Conservation (phyloP, 2,113 vertebrate genomes). For the Tinamus guttatus region DNA sequence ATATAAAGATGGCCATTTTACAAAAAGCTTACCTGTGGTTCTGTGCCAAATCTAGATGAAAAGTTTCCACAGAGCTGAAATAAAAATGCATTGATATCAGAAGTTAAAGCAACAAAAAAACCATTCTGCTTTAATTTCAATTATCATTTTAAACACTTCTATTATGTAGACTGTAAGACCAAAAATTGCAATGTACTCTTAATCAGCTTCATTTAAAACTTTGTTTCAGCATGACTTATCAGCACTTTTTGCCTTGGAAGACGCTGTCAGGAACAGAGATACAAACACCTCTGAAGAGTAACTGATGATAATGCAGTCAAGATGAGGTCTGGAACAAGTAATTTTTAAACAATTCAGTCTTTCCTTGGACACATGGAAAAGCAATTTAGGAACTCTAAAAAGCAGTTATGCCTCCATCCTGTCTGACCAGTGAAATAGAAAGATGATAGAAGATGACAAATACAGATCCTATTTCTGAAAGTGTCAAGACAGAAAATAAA, state of each 20-base stretch:
- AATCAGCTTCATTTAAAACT: background rate
- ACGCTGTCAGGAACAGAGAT: background rate
- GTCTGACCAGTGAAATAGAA: background rate
- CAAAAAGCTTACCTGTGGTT: conserved; percentile 78
- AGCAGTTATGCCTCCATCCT: background rate
- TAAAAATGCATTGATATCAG: conserved; percentile 52
- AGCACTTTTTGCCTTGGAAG: background rate
- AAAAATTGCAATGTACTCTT: background rate
- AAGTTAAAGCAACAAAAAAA: background rate
- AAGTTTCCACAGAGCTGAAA: conserved; percentile 73
- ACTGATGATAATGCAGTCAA: background rate
- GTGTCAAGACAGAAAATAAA: background rate
- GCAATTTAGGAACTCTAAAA: background rate
- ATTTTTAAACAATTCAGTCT: background rate
- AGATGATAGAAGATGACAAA: background rate
- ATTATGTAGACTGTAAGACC: accelerated
- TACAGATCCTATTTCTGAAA: background rate
- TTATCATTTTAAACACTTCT: background rate
- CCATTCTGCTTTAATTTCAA: background rate
- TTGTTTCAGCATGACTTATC: background rate
- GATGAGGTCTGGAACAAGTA: background rate
- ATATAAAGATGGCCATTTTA: background rate
- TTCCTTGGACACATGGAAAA: background rate
- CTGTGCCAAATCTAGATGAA: conserved; percentile 58
- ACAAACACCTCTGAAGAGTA: background rate